Conservation (phyloP, 2,797 vertebrate genomes). For the Lycodopsis pacificus region DNA sequence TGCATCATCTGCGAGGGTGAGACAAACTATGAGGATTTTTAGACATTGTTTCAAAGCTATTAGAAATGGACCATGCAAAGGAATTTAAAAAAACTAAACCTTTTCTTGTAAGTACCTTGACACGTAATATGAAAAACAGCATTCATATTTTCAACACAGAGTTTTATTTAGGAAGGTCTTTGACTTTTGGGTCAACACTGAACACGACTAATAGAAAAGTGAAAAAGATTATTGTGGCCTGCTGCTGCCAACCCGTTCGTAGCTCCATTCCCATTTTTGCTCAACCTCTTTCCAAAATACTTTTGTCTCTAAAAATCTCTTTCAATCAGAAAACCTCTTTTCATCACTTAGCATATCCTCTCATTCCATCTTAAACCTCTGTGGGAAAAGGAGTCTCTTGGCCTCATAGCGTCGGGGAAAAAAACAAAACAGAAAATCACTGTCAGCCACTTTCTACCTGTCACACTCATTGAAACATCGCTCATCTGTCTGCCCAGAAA, state of each 20-base stretch:
- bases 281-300: slow-evolving; percentile 38
- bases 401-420: slow-evolving; percentile 30
- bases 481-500: slow-evolving; percentile 74
- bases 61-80: slow-evolving; percentile 7
- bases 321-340: slow-evolving; percentile 60
- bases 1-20: slow-evolving; percentile 21
- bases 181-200: background rate
- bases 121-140: background rate
- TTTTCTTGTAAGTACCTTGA: background rate
- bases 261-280: slow-evolving; percentile 32
- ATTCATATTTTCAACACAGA: slow-evolving; percentile 1
- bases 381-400: slow-evolving; percentile 40
- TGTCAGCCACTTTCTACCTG: slow-evolving; percentile 61
- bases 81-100: background rate
- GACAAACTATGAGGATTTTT: slow-evolving; percentile 17
- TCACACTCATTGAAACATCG: slow-evolving; percentile 74
- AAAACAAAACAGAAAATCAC: slow-evolving; percentile 36
- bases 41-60: slow-evolving; percentile 7
- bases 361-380: slow-evolving; percentile 42
- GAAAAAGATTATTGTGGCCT: slow-evolving; percentile 4
- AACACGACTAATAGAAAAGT: slow-evolving; percentile 3
- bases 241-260: slow-evolving; percentile 1
- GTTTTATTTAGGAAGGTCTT: background rate
- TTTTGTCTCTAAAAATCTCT: slow-evolving; percentile 43
- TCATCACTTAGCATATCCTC: slow-evolving; percentile 64